phyloP scores from a whole-genome alignment of 2,888 invertebrate species.

The Microplitis manilae region DNA sequence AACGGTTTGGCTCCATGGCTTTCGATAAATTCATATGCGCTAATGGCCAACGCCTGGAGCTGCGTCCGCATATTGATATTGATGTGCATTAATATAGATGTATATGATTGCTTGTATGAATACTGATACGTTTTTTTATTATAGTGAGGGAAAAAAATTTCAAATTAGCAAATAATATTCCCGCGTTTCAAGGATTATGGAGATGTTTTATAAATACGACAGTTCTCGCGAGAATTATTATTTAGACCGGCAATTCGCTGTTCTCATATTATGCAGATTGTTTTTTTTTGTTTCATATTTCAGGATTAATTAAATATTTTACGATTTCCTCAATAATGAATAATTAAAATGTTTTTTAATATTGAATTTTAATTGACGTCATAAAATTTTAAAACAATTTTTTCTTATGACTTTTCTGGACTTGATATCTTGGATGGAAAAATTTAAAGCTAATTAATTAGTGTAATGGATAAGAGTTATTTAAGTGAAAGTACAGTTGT shows the following conservation, averaged over 20 bases:
- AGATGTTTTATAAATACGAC: background rate
- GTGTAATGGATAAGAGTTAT: too few species aligned
- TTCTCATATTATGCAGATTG: too few species aligned
- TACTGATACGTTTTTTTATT: background rate
- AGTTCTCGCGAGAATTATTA: too few species aligned
- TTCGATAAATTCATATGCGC: background rate
- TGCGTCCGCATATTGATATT: background rate
- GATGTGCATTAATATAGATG: background rate
- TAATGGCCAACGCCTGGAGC: background rate
- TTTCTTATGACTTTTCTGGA: too few species aligned
- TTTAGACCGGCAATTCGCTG: too few species aligned
- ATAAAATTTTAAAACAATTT: too few species aligned
- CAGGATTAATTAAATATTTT: background rate
- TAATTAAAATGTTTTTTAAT: too few species aligned
- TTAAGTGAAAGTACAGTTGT: too few species aligned
- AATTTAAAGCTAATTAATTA: too few species aligned
- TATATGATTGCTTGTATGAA: background rate
- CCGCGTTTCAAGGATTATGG: background rate
- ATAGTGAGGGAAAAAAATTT: background rate
- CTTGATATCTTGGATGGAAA: too few species aligned
- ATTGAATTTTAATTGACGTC: too few species aligned
- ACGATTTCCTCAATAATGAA: background rate
- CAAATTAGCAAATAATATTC: background rate
- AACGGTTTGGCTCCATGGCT: background rate
- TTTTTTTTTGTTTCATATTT: background rate